phyloP scores from a whole-genome alignment of 2,888 invertebrate genomes.

The Ennomos quercinarius region DNA sequence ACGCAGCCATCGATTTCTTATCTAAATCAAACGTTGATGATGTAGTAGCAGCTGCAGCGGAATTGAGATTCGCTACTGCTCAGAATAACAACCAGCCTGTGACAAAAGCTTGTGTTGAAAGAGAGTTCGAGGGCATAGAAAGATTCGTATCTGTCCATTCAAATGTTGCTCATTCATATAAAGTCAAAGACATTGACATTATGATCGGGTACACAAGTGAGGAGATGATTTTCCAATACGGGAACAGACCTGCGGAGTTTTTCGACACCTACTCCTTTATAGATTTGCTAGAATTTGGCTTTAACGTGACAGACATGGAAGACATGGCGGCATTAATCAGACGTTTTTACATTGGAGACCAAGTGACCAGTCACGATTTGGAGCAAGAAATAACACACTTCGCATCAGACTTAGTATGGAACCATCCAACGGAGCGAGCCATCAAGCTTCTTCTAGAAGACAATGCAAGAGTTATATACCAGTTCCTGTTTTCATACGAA shows the following conservation, averaged over 20 bases:
- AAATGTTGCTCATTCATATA: constrained; percentile 33
- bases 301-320: constrained; percentile 10
- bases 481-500: constrained; percentile 54
- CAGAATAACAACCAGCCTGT: constrained; percentile 28
- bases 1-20: constrained; percentile 29
- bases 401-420: constrained; percentile 46
- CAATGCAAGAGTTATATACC: constrained; percentile 42
- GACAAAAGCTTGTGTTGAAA: constrained; percentile 35
- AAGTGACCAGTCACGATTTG: not conserved
- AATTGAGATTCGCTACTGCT: constrained; percentile 12
- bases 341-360: constrained; percentile 16
- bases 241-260: constrained; percentile 22
- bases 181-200: constrained; percentile 26
- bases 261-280: constrained; percentile 15
- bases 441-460: constrained; percentile 42
- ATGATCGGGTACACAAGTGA: constrained; percentile 38
- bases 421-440: constrained; percentile 46
- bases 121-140: constrained; percentile 24
- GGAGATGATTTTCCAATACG: constrained; percentile 38
- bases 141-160: constrained; percentile 33
- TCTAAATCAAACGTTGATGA: constrained; percentile 31
- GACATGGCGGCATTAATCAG: not conserved
- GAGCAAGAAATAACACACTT: constrained; percentile 40
- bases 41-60: constrained; percentile 17
- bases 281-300: constrained; percentile 11